phyloP scores from a whole-genome alignment of 2,113 vertebrate species.

The Harpagus bidentatus region DNA sequence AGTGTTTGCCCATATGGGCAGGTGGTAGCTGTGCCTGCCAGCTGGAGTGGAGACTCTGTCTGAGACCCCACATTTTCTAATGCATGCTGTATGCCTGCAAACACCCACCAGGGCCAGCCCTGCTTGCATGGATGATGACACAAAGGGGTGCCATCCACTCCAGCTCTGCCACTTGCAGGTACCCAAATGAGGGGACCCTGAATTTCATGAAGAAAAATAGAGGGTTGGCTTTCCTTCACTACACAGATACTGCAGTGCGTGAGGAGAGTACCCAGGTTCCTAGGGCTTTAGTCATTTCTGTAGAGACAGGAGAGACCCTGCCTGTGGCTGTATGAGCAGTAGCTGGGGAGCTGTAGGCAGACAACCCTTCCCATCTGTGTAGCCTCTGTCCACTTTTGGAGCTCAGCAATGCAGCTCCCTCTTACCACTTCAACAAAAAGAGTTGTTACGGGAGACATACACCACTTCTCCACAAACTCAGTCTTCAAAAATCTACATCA shows the following conservation, averaged over 20 bases:
- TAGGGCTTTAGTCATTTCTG: background rate
- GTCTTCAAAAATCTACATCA: background rate
- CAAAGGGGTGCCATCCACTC: background rate
- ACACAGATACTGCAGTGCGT: background rate
- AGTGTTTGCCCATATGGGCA: background rate
- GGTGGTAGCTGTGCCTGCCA: background rate
- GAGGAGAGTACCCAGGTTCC: background rate
- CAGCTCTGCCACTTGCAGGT: background rate
- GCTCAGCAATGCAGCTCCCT: background rate
- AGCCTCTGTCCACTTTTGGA: background rate
- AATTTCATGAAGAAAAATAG: background rate
- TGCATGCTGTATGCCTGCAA: fast-evolving
- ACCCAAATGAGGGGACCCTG: background rate
- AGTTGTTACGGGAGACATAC: background rate
- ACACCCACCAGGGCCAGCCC: background rate
- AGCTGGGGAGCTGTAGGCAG: background rate
- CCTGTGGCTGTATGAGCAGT: background rate
- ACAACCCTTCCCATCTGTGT: background rate
- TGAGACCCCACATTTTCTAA: background rate
- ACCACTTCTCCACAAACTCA: background rate
- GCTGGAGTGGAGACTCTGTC: background rate
- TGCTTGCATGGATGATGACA: fast-evolving
- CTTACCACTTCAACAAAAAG: background rate
- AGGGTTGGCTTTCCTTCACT: background rate
- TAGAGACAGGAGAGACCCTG: background rate